Percentiles rank a stretch among this genome's conserved stretches.
phyloP scores from a whole-genome alignment of 2,113 vertebrate species.

The Channa maculata region DNA sequence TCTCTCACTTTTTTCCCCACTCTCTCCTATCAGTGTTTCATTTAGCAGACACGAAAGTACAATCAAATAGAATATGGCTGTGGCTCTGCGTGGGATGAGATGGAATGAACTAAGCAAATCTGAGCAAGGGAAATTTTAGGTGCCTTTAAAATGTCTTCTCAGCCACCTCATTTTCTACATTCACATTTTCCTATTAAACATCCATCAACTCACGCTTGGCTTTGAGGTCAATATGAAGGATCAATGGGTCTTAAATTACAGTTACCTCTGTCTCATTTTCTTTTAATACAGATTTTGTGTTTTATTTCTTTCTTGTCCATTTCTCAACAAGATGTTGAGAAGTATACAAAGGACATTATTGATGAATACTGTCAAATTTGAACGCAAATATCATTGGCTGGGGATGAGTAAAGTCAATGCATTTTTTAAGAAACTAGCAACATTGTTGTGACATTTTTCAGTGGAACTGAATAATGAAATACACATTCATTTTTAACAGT shows the following conservation, averaged over 20 bases:
- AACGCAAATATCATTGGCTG: no score
- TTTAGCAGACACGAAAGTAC: slow-evolving; percentile 29
- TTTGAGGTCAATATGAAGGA: slow-evolving; percentile 55
- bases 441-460: neutral
- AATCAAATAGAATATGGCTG: slow-evolving; percentile 31
- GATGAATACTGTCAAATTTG: no score
- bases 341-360: no score
- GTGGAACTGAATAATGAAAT: neutral
- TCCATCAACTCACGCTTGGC: slow-evolving; percentile 42
- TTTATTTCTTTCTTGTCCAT: neutral
- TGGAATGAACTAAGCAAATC: slow-evolving; percentile 9
- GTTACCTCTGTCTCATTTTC: slow-evolving; percentile 3
- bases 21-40: slow-evolving; percentile 33
- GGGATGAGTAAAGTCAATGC: neutral
- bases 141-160: slow-evolving; percentile 9
- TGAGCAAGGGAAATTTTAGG: neutral
- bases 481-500: slow-evolving; percentile 17
- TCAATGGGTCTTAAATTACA: slow-evolving; percentile 48
- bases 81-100: slow-evolving; percentile 7
- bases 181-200: slow-evolving; percentile 48
- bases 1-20: slow-evolving; percentile 12
- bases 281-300: slow-evolving; percentile 10
- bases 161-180: slow-evolving; percentile 6
- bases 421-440: slow-evolving; percentile 6
- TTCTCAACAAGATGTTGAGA: no score